A percentile compares a stretch with the other conserved stretches of the same genome.
These are phyloP conservation scores for Corythoichthys haematopterus DNA, from an alignment of 2,113 vertebrate species.

Conservation along the genomic window DNA sequence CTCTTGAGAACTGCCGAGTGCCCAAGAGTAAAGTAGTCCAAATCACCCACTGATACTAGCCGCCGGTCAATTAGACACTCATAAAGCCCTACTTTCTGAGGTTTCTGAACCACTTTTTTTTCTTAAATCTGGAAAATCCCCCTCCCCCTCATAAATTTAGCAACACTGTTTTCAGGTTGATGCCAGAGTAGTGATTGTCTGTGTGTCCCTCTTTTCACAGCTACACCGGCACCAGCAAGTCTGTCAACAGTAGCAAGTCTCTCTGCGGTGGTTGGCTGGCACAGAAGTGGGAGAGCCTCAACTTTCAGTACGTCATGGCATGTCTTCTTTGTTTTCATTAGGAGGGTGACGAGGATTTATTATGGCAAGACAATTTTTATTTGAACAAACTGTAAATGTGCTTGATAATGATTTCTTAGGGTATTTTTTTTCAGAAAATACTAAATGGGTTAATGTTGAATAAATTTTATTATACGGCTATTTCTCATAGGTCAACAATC, in stretches of 20 bases:
- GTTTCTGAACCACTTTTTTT: constrained; percentile 20
- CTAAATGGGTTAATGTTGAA: background rate
- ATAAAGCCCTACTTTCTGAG: constrained; percentile 30
- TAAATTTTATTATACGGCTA: background rate
- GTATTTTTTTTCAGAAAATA: background rate
- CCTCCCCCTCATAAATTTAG: constrained; percentile 4
- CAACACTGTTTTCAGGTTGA: constrained; percentile 12
- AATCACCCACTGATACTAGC: constrained; percentile 16
- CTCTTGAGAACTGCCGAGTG: constrained; percentile 14
- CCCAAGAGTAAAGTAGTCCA: constrained; percentile 30
- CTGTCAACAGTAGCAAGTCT: constrained; percentile 43
- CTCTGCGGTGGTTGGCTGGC: constrained; percentile 53
- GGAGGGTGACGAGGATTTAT: constrained; percentile 14
- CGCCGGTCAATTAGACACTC: constrained; percentile 17
- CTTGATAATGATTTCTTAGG: constrained; percentile 8
- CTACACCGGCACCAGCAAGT: constrained; percentile 45
- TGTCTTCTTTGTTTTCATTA: constrained; percentile 23
- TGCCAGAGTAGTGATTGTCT: constrained; percentile 31
- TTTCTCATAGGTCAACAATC: background rate
- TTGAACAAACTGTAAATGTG: constrained; percentile 35
- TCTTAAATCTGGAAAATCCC: background rate
- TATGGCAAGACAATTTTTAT: constrained; percentile 33
- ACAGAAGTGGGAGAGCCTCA: constrained; percentile 66
- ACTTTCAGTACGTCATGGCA: constrained; percentile 68
- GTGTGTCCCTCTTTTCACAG: constrained; percentile 51